Conservation (phyloP, 2,797 vertebrate genomes). For the Leptoclinus maculatus region DNA sequence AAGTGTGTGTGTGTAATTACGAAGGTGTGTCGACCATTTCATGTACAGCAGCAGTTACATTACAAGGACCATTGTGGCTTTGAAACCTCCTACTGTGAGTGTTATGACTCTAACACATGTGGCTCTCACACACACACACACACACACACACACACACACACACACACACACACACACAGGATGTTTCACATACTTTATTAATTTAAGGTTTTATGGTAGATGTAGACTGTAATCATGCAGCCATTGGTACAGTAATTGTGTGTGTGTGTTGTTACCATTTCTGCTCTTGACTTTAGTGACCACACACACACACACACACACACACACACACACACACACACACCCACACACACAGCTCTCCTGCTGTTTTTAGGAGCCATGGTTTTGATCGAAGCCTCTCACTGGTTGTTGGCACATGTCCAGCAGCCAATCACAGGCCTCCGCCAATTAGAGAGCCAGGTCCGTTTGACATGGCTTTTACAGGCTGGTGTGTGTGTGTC, state of each 20-base stretch:
- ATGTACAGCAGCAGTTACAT: constrained; percentile 31
- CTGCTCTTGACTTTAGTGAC: constrained; percentile 51
- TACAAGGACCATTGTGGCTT: constrained; percentile 52
- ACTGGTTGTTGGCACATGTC: constrained; percentile 75
- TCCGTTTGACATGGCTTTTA: constrained; percentile 45
- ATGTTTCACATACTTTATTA: constrained; percentile 64
- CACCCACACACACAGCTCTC: constrained; percentile 45
- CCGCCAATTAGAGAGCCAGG: constrained; percentile 63
- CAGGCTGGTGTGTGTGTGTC: constrained; percentile 25
- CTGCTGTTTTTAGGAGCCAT: constrained; percentile 65
- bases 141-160: constrained; percentile 37
- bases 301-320: constrained; percentile 46
- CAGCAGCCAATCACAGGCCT: constrained; percentile 74
- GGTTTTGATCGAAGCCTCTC: constrained; percentile 67
- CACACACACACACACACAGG: constrained; percentile 45
- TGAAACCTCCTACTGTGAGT: constrained; percentile 52
- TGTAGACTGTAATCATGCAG: constrained; percentile 54
- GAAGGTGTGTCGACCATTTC: constrained; percentile 25
- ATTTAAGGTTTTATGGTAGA: constrained; percentile 65
- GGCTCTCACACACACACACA: constrained; percentile 50
- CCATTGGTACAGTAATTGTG: constrained; percentile 27
- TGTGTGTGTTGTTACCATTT: constrained; percentile 32
- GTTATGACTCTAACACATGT: constrained; percentile 70
- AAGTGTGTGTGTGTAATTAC: not conserved
- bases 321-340: constrained; percentile 31